Percentiles rank a stretch among this genome's conserved stretches.
phyloP scores from a whole-genome alignment of 2,113 vertebrate genomes.

The Saguinus imperator region DNA sequence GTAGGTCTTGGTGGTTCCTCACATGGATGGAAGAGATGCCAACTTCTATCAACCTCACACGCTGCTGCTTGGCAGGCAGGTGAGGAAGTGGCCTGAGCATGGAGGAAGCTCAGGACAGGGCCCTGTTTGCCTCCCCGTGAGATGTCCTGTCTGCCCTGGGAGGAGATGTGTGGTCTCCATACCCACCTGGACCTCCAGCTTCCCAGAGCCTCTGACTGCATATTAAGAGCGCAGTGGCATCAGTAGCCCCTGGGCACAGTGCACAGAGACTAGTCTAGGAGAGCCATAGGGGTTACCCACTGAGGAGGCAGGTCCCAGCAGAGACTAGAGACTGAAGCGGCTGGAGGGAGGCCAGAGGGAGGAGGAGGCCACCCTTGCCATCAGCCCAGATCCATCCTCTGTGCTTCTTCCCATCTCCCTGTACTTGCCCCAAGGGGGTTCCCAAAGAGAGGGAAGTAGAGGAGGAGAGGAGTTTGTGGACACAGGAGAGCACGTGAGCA shows the following conservation, averaged over 20 bases:
- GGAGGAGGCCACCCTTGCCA: neutral
- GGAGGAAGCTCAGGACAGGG: neutral
- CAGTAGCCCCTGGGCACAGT: fast-evolving
- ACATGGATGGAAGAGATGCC: neutral
- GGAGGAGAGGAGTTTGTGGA: fast-evolving
- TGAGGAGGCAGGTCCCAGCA: neutral
- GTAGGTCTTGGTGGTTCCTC: neutral
- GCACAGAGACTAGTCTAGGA: neutral
- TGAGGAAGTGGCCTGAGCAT: neutral
- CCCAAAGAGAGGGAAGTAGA: fast-evolving
- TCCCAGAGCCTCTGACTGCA: no score
- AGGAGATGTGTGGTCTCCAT: neutral
- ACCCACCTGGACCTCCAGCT: neutral
- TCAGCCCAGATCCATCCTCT: neutral
- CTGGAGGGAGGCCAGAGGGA: neutral
- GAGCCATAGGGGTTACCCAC: neutral
- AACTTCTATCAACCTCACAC: neutral
- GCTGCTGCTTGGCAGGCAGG: neutral
- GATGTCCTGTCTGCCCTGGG: neutral
- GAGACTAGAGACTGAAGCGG: neutral
- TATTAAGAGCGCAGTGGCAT: fast-evolving
- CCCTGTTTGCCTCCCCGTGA: neutral
- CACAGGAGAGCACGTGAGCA: neutral
- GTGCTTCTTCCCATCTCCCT: neutral
- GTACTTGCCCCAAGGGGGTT: neutral